Conservation (phyloP, 2,888 invertebrate species). For the Julus scandinavius region DNA sequence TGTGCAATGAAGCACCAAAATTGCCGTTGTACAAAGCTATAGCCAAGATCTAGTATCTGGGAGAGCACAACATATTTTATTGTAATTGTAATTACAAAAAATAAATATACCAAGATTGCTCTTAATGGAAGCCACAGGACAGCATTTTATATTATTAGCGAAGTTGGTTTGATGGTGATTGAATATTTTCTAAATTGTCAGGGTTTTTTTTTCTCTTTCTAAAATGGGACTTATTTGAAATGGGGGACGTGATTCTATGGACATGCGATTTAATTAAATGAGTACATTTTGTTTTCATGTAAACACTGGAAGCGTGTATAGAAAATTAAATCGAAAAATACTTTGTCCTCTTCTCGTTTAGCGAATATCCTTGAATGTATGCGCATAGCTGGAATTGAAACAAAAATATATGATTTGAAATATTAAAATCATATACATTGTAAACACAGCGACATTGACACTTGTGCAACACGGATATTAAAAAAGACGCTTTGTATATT, state of each 20-base stretch:
- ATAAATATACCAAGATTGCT: neutral
- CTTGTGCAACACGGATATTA: no score
- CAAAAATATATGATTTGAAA: neutral
- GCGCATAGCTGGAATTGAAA: neutral
- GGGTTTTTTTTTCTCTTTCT: neutral
- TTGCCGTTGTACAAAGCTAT: neutral
- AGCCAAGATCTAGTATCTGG: neutral
- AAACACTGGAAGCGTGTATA: neutral
- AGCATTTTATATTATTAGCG: neutral
- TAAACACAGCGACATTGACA: neutral
- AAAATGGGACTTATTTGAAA: neutral
- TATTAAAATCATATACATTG: neutral
- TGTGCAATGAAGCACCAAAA: neutral
- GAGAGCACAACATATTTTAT: neutral
- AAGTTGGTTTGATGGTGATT: neutral
- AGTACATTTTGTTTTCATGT: neutral
- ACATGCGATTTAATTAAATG: neutral
- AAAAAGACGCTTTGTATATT: no score
- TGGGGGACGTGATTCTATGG: neutral
- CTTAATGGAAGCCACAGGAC: neutral
- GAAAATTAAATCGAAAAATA: neutral
- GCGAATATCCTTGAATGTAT: neutral
- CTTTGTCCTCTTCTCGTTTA: neutral
- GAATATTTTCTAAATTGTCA: neutral
- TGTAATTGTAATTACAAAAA: constrained; percentile 12